These are phyloP conservation scores for Pseudobourletiella spinata DNA, from an alignment of 1,140 invertebrate genomes.

Conservation along the genomic window DNA sequence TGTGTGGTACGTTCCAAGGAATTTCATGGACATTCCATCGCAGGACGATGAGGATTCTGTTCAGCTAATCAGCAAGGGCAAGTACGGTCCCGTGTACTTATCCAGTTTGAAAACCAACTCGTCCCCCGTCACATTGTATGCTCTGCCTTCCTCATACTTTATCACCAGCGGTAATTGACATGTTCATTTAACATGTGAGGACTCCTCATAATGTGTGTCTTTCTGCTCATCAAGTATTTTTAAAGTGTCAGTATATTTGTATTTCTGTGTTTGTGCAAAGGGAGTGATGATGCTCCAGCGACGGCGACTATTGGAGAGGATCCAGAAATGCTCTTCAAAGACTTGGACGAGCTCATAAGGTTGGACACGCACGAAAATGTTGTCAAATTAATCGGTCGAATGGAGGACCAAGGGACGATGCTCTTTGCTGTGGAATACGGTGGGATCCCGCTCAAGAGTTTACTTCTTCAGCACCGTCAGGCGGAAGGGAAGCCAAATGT, in stretches of 20 bases:
- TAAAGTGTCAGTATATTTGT: too few species aligned
- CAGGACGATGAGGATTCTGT: constrained; percentile 37
- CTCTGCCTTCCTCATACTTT: constrained; percentile 6
- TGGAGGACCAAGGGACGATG: constrained; percentile 51
- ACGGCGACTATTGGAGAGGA: too few species aligned
- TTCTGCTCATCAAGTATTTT: too few species aligned
- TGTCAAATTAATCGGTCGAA: constrained; percentile 64
- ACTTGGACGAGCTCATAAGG: constrained; percentile 59
- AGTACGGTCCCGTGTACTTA: constrained; percentile 59
- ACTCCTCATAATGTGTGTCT: too few species aligned
- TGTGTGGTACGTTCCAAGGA: constrained; percentile 61
- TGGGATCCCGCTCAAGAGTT: constrained; percentile 22
- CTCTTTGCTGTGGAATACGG: constrained; percentile 29
- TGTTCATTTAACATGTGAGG: too few species aligned
- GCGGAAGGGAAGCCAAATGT: constrained; percentile 7
- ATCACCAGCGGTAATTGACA: too few species aligned
- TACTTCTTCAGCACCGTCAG: constrained; percentile 18
- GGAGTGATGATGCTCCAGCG: too few species aligned
- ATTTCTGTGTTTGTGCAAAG: too few species aligned
- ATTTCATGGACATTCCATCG: constrained; percentile 51
- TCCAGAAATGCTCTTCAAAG: constrained; percentile 40
- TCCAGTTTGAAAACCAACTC: constrained; percentile 27
- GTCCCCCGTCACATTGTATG: constrained; percentile 23
- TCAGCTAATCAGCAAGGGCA: constrained; percentile 58
- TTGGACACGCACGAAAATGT: constrained; percentile 61